A percentile compares a stretch with the other conserved stretches of the same genome.
Evolutionary conservation across 1,140 invertebrate genomes (phyloP).

Genomic region (Bradynema listronoti): DNA sequence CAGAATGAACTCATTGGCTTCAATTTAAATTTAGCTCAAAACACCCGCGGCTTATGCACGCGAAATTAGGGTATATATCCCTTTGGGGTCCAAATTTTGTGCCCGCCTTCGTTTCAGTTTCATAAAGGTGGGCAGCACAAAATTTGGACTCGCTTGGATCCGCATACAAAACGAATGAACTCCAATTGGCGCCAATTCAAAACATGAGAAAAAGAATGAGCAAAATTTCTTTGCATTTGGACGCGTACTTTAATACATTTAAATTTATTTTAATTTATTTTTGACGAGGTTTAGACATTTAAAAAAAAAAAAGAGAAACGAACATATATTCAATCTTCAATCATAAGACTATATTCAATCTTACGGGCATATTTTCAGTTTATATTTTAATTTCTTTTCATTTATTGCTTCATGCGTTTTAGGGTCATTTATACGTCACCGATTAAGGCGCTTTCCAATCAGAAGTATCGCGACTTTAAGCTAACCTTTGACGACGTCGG

Average conservation of each 20-base stretch:
- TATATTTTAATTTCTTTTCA: background rate
- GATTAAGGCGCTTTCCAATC: conserved; percentile 97
- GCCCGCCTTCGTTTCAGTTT: too few relatives aligned
- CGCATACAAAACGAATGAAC: too few relatives aligned
- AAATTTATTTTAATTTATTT: background rate
- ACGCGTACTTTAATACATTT: background rate
- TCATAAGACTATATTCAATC: background rate
- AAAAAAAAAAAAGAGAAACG: background rate
- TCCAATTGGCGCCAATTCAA: too few relatives aligned
- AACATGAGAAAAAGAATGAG: too few relatives aligned
- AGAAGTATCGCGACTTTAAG: conserved; percentile 96
- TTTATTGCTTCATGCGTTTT: conserved; percentile 42
- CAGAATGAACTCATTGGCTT: too few relatives aligned
- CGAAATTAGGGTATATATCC: too few relatives aligned
- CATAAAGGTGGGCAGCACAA: too few relatives aligned
- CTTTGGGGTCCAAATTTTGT: too few relatives aligned
- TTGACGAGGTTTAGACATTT: background rate
- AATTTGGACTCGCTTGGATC: too few relatives aligned
- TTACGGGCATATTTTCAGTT: background rate
- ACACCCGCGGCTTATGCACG: too few relatives aligned
- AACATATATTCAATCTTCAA: background rate
- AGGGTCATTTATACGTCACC: conserved; percentile 97
- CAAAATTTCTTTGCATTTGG: too few relatives aligned
- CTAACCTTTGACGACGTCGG: conserved; percentile 74
- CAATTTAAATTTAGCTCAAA: too few relatives aligned